Evolutionary conservation across 2,888 invertebrate genomes (phyloP).

Genomic region (Baccha elongata): DNA sequence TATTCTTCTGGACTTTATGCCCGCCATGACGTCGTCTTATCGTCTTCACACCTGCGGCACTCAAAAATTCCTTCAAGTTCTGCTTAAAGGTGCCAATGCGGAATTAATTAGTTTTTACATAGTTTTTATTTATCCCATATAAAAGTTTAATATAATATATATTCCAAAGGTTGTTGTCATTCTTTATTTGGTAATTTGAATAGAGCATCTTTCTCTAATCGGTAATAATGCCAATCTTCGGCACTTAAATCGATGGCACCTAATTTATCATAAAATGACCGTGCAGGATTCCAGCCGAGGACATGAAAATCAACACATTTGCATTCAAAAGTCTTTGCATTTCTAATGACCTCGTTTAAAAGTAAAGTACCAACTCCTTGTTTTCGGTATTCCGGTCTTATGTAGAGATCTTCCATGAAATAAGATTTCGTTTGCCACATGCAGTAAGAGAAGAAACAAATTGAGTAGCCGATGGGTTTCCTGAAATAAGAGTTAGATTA

Average conservation of each 20-base stretch:
- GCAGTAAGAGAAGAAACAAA: conserved; percentile 92
- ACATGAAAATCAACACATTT: conserved; percentile 90
- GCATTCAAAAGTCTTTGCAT: conserved; percentile 83
- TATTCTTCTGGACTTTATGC: conserved; percentile 90
- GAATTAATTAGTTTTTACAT: too few relatives aligned
- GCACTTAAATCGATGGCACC: conserved; percentile 87
- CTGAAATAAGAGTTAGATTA: conserved; percentile 58
- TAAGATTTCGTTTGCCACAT: conserved; percentile 92
- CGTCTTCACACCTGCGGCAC: conserved; percentile 92
- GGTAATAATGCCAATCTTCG: conserved; percentile 88
- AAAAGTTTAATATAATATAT: too few relatives aligned
- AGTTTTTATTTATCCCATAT: too few relatives aligned
- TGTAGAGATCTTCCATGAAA: conserved; percentile 94
- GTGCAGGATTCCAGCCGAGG: conserved; percentile 92
- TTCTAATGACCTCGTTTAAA: conserved; percentile 80
- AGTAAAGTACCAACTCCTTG: conserved; percentile 80
- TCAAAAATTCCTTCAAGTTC: conserved; percentile 93
- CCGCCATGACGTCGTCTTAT: conserved; percentile 91
- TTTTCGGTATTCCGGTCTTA: conserved; percentile 86
- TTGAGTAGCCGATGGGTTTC: conserved; percentile 87
- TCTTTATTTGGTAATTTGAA: too few relatives aligned
- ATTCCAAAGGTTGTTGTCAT: neutral
- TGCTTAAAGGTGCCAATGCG: conserved; percentile 85
- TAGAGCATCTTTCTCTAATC: conserved; percentile 81
- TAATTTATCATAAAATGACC: conserved; percentile 88